Evolutionary conservation across 2,113 vertebrate genomes (phyloP), one percentile per base, ranked within the genome.

Genomic region (Atherinomorus stipes): DNA sequence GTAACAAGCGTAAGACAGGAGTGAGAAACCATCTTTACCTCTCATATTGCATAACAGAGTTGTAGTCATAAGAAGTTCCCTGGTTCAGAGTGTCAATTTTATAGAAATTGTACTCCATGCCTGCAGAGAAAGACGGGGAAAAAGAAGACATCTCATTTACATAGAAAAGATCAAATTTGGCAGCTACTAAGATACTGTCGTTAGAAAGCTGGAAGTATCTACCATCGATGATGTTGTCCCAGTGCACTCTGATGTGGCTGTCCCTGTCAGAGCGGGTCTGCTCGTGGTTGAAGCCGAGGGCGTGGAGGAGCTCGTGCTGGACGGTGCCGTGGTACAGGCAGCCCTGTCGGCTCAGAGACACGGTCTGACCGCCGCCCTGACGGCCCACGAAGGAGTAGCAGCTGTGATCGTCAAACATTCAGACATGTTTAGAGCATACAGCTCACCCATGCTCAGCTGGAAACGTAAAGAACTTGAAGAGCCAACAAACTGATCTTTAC

Each of bases 261-360:
- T 93, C 92, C 18, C 93, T 85, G 90, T 94, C 93, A 0, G 79
- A 88, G 15, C 92, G 88, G 0, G 87, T 90, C 75, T 94, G 94
- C 2, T 94, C 92, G 0, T 94, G 93, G 86, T 93, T 89, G 66
- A 94, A 93, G 38, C 94, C 94, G 0, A 93, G 80, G 2, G 91
- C 89, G 4, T 94, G 93, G 11, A 94, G 80, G 31, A 94, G 65
- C 71, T 94, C 93, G 3, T 94, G 93, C 37, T 91, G 91, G 21
- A 93, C 74, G 0, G 90, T 73, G 16, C 73, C 7, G 19, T 86
- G 82, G 80, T 84, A 87, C 4, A 94, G 23, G 16, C 93, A 94
- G 0, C 89, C 90, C 0, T 37, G 3, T 1, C 70, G 80, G 21
- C 7, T 19, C 74, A 94, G 78, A 60, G 93, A 94, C 72, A 94